Evolutionary conservation across 2,888 invertebrate species (phyloP), one percentile per base, ranked within the genome.

Genomic region (Eupithecia insigniata): DNA sequence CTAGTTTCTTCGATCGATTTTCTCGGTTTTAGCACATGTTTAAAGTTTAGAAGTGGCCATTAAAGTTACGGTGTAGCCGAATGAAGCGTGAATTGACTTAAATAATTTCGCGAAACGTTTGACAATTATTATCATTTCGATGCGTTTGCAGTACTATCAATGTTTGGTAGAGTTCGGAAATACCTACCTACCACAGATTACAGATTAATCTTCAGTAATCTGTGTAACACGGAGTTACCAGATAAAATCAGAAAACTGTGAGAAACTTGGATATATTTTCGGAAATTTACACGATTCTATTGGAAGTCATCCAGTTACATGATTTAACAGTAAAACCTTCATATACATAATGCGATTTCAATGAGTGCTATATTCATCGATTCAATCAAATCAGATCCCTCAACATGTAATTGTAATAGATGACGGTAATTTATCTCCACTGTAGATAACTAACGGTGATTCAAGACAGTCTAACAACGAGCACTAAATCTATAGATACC

Each of bases 1-100:
- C 71, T 71, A 72, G 66, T 69, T 75, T 71, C 69, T 74, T 72
- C 72, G 66, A 69, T 70, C 73, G 73, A 69, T 77, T 74, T 72
- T 75, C 67, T 68, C 66, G 32, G 34, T 74, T 74, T 72, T 65
- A 70, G 55, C 68, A 73, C 73, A 67, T 67, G 30, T 71, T 64
- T 61, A 61, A 61, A 51, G 46, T 32, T 72, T 69, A 66, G 66
- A 72, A 66, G 51, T 66, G 66, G 62, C 61, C 69, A 55, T 62
- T 69, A 72, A 66, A 69, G 34, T 69, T 60, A 71, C 64, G 26
- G 26, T 60, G 61, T 10, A 34, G 34, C 12, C n/a, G 32, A 62
- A 62, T 12, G 34, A 62, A 7, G 30, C 30, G 55, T 55, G 55
- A 55, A 55, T 22, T 55, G 55, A 55, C 55, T 22, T 55, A 55